phyloP scores from a whole-genome alignment of 2,797 vertebrate genomes.

The Calcarius lapponicus region DNA sequence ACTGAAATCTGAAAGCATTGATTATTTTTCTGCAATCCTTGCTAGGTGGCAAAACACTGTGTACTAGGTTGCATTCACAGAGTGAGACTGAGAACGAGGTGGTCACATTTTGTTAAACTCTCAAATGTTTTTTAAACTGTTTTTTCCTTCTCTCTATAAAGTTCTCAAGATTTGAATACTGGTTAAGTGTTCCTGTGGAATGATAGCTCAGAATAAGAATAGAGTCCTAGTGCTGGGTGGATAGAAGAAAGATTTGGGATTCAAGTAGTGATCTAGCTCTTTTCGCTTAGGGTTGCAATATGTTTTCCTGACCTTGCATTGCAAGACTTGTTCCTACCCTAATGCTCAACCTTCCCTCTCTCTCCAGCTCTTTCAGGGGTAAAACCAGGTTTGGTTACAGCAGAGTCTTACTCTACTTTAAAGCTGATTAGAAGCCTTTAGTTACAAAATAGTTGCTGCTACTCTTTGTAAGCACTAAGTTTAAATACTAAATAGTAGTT shows the following conservation, averaged over 20 bases:
- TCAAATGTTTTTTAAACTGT: background rate
- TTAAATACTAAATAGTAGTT: background rate
- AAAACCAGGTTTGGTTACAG: background rate
- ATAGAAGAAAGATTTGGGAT: background rate
- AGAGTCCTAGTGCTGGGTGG: background rate
- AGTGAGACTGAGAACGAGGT: background rate
- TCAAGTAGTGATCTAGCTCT: background rate
- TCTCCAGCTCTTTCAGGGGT: background rate
- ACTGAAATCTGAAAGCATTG: background rate
- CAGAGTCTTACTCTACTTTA: background rate
- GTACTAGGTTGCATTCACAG: background rate
- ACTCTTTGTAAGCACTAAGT: background rate
- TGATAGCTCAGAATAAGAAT: background rate
- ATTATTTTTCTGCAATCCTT: background rate
- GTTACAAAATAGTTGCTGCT: background rate
- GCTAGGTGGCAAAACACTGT: background rate
- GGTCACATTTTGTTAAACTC: background rate
- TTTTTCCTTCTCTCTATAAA: background rate
- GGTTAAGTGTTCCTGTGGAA: background rate
- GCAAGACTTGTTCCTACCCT: background rate
- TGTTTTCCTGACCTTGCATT: background rate
- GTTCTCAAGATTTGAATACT: background rate
- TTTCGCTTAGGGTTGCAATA: background rate
- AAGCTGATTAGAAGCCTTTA: background rate
- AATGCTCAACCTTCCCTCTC: background rate